These are phyloP conservation scores for Neoseiulus cucumeris DNA, from an alignment of 1,140 invertebrate species.

Conservation along the genomic window DNA sequence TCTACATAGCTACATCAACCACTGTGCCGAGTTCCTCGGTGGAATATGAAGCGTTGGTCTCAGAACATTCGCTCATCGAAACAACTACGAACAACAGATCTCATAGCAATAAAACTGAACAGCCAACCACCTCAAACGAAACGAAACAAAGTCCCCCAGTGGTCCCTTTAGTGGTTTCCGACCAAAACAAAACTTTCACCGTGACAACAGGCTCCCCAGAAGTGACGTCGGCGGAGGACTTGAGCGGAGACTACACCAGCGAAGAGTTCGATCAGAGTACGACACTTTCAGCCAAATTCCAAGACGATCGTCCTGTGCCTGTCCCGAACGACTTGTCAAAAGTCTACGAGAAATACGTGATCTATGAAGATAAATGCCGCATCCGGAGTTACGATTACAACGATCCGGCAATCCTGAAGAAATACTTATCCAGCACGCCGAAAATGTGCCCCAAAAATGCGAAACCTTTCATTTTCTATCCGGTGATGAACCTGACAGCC, in stretches of 20 bases:
- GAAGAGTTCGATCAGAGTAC: neutral
- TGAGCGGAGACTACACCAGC: neutral
- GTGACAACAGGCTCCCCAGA: too few species aligned
- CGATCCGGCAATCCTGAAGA: neutral
- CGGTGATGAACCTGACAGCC: neutral
- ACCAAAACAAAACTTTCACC: too few species aligned
- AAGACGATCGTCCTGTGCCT: neutral
- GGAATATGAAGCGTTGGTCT: neutral
- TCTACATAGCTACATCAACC: neutral
- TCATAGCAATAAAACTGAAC: neutral
- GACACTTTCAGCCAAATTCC: neutral
- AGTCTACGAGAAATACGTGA: neutral
- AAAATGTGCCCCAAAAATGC: neutral
- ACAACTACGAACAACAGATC: neutral
- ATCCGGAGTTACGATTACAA: neutral
- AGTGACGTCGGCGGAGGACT: too few species aligned
- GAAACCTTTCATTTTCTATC: conserved; percentile 9
- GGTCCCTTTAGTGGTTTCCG: too few species aligned
- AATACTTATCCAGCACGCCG: neutral
- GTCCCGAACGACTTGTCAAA: neutral
- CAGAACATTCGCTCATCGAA: neutral
- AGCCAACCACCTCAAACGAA: too few species aligned
- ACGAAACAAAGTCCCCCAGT: too few species aligned
- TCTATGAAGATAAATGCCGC: neutral
- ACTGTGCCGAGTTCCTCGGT: neutral